Base-by-base conservation (phyloP, 2,888 invertebrate species). In the Meghimatium bilineatum region DNA sequence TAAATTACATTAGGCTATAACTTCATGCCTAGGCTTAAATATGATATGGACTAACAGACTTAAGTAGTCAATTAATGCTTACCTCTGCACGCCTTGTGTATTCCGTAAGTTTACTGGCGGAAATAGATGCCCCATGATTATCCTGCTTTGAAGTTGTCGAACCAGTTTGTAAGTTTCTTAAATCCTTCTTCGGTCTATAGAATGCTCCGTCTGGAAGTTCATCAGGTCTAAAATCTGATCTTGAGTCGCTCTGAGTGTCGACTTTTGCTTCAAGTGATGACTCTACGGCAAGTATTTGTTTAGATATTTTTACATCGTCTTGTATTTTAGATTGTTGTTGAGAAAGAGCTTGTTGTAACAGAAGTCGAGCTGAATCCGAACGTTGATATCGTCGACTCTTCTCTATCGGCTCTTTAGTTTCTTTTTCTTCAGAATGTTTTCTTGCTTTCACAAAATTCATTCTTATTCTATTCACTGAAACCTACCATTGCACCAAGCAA, bases 361-460 rank as follows among this genome's bases (percentile, higher is more conserved):
- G 26, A 76, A 86, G 80, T 29, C 86, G 83, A 26, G 86, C 86
- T 20, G 85, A 83, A 49, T 86, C 86, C 36, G 86, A 83, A 23
- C 86, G 83, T 44, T 86, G 86, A 74, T 84, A 86, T 26, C 76
- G 66, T 38, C 83, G 76, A 72, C 80, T 69, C 74, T 80, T 84
- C 36, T 83, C 85, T 66, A 36, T 66, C 44, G 72, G 72, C 56
- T 86, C 85, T 66, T 60, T 75, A 32, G 80, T 75, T 76, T 86
- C 86, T 36, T 86, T 83, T 29, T 86, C 86, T 38, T 86, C 86
- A 63, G 83, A 38, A 72, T 85, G 78, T 67, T 86, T 86, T 56
- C 85, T 85, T 69, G 86, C 77, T 86, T 85, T 86, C 79, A 85
- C 86, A 72, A 86, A 86, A 86, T 86, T 83, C 86, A 86, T 86